Evolutionary conservation across 2,888 invertebrate species (phyloP).

Genomic region (Nudaria mundana): DNA sequence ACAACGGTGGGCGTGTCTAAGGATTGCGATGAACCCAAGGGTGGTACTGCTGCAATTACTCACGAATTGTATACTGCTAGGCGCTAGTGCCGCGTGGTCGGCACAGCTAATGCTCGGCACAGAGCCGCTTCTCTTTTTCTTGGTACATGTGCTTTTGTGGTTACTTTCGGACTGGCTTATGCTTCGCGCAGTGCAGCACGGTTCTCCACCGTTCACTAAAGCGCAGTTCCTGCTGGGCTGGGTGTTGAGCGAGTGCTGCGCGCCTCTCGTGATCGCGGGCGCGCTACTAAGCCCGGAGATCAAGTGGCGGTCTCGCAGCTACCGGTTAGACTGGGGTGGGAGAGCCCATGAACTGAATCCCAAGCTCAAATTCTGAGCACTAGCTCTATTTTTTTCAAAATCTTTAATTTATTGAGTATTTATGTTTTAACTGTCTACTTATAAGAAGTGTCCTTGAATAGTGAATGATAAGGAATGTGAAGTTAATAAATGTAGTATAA

Average conservation of each 20-base stretch:
- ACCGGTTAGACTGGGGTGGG: constrained; percentile 97
- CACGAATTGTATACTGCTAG: constrained; percentile 96
- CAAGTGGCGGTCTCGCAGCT: constrained; percentile 95
- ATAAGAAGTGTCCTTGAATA: constrained; percentile 26
- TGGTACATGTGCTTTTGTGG: constrained; percentile 96
- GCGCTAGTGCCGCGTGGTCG: constrained; percentile 94
- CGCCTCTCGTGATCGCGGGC: constrained; percentile 92
- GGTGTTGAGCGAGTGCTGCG: constrained; percentile 95
- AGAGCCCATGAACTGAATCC: constrained; percentile 93
- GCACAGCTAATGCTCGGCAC: constrained; percentile 90
- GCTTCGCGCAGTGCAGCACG: constrained; percentile 94
- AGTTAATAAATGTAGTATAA: constrained; percentile 51
- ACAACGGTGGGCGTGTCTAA: constrained; percentile 95
- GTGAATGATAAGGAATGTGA: constrained; percentile 34
- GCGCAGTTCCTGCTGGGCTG: constrained; percentile 97
- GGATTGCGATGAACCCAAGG: constrained; percentile 97
- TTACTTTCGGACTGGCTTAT: constrained; percentile 97
- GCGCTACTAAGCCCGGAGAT: constrained; percentile 94
- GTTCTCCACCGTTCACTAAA: constrained; percentile 95
- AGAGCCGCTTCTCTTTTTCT: constrained; percentile 94
- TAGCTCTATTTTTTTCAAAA: constrained; percentile 46
- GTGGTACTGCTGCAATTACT: constrained; percentile 96
- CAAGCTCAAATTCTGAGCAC: constrained; percentile 83
- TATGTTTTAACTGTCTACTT: constrained; percentile 38
- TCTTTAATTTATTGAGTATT: constrained; percentile 69